Evolutionary conservation across 2,888 invertebrate species (phyloP).

Genomic region (Cheilosia urbana): DNA sequence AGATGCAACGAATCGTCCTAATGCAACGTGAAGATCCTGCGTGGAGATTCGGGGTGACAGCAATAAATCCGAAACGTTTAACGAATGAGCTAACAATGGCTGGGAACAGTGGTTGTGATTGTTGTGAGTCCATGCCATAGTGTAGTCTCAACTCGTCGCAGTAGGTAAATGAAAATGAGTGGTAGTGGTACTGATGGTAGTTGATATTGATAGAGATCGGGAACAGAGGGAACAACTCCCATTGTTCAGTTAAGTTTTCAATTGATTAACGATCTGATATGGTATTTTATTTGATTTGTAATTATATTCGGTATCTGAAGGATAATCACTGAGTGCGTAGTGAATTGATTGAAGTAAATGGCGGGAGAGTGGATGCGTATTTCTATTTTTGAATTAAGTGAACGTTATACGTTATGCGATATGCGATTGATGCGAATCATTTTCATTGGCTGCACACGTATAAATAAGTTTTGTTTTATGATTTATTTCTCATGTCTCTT

Average conservation of each 20-base stretch:
- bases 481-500: too few relatives aligned
- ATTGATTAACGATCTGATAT: slow-evolving; percentile 70
- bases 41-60: slow-evolving; percentile 65
- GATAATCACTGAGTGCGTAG: not conserved
- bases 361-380: not conserved
- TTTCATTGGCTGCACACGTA: too few relatives aligned
- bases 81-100: slow-evolving; percentile 70
- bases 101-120: slow-evolving; percentile 46
- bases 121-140: slow-evolving; percentile 23
- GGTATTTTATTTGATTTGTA: slow-evolving; percentile 53
- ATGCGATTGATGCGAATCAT: not conserved
- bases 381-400: not conserved
- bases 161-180: slow-evolving; percentile 26
- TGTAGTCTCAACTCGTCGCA: not conserved
- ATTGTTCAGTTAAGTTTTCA: slow-evolving; percentile 40
- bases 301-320: slow-evolving; percentile 31
- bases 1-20: slow-evolving; percentile 75
- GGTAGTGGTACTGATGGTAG: not conserved
- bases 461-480: too few relatives aligned
- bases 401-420: too few relatives aligned
- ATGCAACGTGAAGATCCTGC: slow-evolving; percentile 72
- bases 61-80: slow-evolving; percentile 75
- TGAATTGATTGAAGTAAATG: slow-evolving; percentile 1
- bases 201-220: not conserved
- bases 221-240: not conserved